Percentiles rank a stretch among this genome's conserved stretches.
Evolutionary conservation across 1,140 invertebrate genomes (phyloP).

Genomic region (Hyles vespertilio): DNA sequence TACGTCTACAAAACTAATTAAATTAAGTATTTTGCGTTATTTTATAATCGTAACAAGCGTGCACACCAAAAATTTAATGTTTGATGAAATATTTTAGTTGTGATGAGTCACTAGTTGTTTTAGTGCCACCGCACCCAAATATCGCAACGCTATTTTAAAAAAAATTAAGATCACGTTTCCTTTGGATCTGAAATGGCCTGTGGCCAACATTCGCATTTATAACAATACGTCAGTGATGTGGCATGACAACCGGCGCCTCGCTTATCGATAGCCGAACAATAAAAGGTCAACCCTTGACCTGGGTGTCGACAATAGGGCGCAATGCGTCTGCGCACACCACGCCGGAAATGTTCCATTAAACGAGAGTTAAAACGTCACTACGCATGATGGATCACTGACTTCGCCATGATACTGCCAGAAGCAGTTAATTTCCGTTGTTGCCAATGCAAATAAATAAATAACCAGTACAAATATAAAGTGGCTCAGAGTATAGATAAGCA

Average conservation of each 20-base stretch:
- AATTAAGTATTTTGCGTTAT: too few relatives aligned
- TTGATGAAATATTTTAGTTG: too few relatives aligned
- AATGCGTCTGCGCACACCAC: constrained; percentile 27
- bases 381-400: constrained; percentile 26
- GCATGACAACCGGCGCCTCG: constrained; percentile 23
- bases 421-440: constrained; percentile 28
- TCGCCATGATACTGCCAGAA: constrained; percentile 13
- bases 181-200: too few relatives aligned
- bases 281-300: constrained; percentile 35
- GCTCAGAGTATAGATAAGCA: background rate
- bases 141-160: too few relatives aligned
- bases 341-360: constrained; percentile 35
- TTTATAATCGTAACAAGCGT: too few relatives aligned
- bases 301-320: constrained; percentile 25
- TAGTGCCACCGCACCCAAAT: too few relatives aligned
- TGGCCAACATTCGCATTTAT: constrained; percentile 8
- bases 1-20: too few relatives aligned
- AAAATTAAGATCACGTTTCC: too few relatives aligned
- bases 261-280: constrained; percentile 34
- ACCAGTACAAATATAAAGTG: constrained; percentile 3
- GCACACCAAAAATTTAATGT: too few relatives aligned
- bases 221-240: constrained; percentile 15
- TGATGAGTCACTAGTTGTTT: too few relatives aligned
- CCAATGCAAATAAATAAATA: constrained; percentile 21
- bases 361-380: constrained; percentile 22